Conservation (phyloP, 2,797 vertebrate species). For the Chelidonichthys spinosus region DNA sequence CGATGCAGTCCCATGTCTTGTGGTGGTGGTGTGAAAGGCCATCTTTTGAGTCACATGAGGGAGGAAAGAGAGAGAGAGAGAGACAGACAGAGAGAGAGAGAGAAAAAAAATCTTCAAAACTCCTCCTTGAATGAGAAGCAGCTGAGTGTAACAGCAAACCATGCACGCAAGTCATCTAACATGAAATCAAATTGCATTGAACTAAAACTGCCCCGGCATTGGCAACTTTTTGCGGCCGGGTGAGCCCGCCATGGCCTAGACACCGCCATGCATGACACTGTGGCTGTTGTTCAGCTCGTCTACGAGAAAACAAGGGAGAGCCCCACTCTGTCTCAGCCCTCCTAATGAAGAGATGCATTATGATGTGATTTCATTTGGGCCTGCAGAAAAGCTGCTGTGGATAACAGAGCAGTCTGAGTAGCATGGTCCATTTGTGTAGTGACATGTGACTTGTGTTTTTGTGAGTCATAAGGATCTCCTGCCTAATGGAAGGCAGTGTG, state of each 20-base stretch:
- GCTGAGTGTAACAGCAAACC: slow-evolving; percentile 71
- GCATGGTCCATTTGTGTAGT: slow-evolving; percentile 83
- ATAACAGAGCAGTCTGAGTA: slow-evolving; percentile 75
- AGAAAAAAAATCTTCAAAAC: slow-evolving; percentile 58
- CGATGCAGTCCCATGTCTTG: slow-evolving; percentile 59
- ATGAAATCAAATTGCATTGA: slow-evolving; percentile 79
- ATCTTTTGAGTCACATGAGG: slow-evolving; percentile 60
- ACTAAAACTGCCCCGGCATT: slow-evolving; percentile 73
- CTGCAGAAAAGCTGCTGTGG: slow-evolving; percentile 69
- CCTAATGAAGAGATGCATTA: slow-evolving; percentile 83
- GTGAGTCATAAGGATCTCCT: slow-evolving; percentile 85
- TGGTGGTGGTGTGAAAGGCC: slow-evolving; percentile 59
- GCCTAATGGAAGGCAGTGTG: slow-evolving; percentile 84
- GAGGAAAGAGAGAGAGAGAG: slow-evolving; percentile 24
- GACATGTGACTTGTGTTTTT: slow-evolving; percentile 86
- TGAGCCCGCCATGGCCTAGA: slow-evolving; percentile 64
- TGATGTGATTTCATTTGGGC: slow-evolving; percentile 80
- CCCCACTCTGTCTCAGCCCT: slow-evolving; percentile 66
- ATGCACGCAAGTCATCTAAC: slow-evolving; percentile 74
- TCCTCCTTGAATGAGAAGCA: slow-evolving; percentile 67
- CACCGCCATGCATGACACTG: slow-evolving; percentile 72
- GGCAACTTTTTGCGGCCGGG: slow-evolving; percentile 73
- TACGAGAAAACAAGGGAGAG: slow-evolving; percentile 72
- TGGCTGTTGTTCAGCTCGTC: slow-evolving; percentile 73
- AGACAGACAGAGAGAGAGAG: slow-evolving; percentile 16